phyloP scores from a whole-genome alignment of 1,140 invertebrate genomes.

The Diachasmimorpha longicaudata region DNA sequence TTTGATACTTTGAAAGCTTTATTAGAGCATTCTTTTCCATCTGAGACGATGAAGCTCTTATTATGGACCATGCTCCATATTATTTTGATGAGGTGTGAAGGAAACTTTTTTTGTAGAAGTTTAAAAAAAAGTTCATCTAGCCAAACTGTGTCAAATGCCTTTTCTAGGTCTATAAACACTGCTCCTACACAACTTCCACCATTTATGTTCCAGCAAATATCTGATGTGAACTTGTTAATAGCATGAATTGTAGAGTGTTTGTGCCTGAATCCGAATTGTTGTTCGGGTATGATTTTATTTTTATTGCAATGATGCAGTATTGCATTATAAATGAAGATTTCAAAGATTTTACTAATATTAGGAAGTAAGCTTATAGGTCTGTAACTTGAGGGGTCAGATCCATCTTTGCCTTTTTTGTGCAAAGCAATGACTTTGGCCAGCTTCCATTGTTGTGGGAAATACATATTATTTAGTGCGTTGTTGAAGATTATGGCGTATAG shows the following conservation, averaged over 20 bases:
- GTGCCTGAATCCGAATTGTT: too few species aligned
- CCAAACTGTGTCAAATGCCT: too few species aligned
- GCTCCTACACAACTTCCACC: not conserved
- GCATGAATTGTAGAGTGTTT: conserved; percentile 8
- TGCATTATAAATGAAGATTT: conserved; percentile 7
- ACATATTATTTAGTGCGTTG: conserved; percentile 20
- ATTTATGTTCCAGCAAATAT: not conserved
- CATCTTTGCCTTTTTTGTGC: not conserved
- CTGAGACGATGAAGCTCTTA: not conserved
- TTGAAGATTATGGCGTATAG: conserved; percentile 17
- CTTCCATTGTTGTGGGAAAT: conserved; percentile 27
- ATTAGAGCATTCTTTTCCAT: not conserved
- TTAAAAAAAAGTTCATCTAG: not conserved
- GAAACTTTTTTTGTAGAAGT: not conserved
- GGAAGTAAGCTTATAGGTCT: conserved; percentile 23
- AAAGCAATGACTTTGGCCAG: conserved; percentile 5
- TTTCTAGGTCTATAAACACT: not conserved
- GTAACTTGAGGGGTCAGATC: conserved; percentile 14
- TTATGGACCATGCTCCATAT: not conserved
- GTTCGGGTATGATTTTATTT: not conserved
- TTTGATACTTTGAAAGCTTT: not conserved
- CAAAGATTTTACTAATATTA: conserved; percentile 13
- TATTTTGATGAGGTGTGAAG: not conserved
- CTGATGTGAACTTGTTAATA: conserved; percentile 14
- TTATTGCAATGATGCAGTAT: conserved; percentile 1